phyloP scores from a whole-genome alignment of 2,888 invertebrate species.

The Watsonalla binaria region DNA sequence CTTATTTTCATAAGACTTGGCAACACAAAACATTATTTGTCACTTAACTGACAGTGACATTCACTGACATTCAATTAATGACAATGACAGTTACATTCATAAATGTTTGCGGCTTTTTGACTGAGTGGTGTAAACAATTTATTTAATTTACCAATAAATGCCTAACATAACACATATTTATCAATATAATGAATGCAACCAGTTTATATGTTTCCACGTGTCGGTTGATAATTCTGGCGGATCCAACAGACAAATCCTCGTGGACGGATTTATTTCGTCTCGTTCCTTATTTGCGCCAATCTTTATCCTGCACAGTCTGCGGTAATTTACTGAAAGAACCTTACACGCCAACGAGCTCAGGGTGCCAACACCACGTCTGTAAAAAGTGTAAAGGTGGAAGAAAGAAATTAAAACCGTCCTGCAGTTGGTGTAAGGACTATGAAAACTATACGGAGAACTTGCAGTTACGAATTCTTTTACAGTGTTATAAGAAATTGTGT shows the following conservation, averaged over 20 bases:
- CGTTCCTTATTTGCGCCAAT: conserved; percentile 90
- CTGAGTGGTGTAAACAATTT: conserved; percentile 63
- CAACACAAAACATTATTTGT: background rate
- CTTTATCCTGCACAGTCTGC: conserved; percentile 94
- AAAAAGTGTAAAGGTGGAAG: conserved; percentile 89
- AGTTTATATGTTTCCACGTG: conserved; percentile 90
- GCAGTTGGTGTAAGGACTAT: conserved; percentile 91
- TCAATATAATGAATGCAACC: conserved; percentile 85
- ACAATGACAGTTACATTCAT: conserved; percentile 25
- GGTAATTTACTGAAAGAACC: conserved; percentile 90
- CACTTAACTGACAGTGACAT: background rate
- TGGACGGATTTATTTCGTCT: conserved; percentile 90
- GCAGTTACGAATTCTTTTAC: conserved; percentile 87
- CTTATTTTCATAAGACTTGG: too few relatives aligned
- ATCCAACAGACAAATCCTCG: conserved; percentile 83
- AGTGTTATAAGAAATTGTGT: conserved; percentile 94
- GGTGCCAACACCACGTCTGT: conserved; percentile 94
- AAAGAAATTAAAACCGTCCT: conserved; percentile 90
- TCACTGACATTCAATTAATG: conserved; percentile 5
- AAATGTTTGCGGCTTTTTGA: conserved; percentile 67
- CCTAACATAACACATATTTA: conserved; percentile 31
- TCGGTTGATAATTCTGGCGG: conserved; percentile 87
- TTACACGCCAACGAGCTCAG: conserved; percentile 85
- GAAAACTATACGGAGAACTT: conserved; percentile 90
- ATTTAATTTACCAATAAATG: conserved; percentile 45